Conservation (phyloP, 2,113 vertebrate species). For the Osmerus mordax region DNA sequence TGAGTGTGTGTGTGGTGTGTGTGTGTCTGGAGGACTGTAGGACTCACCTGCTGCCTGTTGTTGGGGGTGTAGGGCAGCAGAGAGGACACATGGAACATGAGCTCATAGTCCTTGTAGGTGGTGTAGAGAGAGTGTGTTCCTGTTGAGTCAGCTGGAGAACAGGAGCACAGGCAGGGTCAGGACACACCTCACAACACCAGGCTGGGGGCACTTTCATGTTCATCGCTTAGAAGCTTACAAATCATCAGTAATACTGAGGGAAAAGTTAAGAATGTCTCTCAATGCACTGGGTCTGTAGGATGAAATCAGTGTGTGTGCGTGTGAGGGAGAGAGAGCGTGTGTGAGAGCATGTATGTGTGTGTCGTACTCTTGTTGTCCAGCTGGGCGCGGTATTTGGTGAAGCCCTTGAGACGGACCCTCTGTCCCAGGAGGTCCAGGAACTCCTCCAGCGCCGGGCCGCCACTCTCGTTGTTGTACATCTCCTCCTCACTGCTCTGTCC, state of each 20-base stretch:
- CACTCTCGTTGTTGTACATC: conserved; percentile 97
- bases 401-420: conserved; percentile 92
- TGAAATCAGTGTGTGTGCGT: conserved; percentile 32
- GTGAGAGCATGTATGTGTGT: conserved; percentile 44
- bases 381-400: conserved; percentile 94
- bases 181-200: not conserved
- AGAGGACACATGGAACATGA: conserved; percentile 98
- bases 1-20: not conserved
- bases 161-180: conserved; percentile 8
- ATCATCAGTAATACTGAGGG: too few species aligned
- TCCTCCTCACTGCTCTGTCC: conserved; percentile 97
- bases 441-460: conserved; percentile 89
- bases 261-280: conserved; percentile 19
- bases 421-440: conserved; percentile 96
- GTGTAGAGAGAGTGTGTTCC: conserved; percentile 97
- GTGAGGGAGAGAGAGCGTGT: not conserved
- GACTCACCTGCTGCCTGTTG: conserved; percentile 92
- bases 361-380: conserved; percentile 97
- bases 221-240: not conserved
- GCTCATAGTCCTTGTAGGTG: conserved; percentile 95
- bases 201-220: not conserved
- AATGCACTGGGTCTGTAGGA: conserved; percentile 47
- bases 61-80: conserved; percentile 95
- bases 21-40: not conserved
- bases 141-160: conserved; percentile 86